Evolutionary conservation across 1,140 invertebrate genomes (phyloP).

Genomic region (Dolichoris vasculosae): DNA sequence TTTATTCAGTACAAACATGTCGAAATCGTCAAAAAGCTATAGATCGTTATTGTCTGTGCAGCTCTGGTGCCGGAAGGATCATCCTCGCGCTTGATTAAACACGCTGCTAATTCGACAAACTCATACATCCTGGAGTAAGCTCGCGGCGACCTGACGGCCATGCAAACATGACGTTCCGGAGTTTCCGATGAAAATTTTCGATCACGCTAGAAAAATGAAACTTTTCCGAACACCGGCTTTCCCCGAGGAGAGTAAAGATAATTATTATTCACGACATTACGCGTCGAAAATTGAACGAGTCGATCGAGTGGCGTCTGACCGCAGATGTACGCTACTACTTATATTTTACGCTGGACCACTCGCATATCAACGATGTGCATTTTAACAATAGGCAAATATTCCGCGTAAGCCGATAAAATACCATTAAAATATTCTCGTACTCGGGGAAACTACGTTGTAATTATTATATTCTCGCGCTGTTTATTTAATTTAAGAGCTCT

Average conservation of each 20-base stretch:
- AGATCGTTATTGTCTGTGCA: constrained; percentile 55
- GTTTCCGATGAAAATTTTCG: constrained; percentile 43
- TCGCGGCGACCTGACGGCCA: constrained; percentile 61
- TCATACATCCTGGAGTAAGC: constrained; percentile 66
- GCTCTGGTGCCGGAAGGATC: constrained; percentile 60
- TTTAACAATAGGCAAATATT: constrained; percentile 1
- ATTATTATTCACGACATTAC: constrained; percentile 52
- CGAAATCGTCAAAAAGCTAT: constrained; percentile 60
- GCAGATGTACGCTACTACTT: constrained; percentile 14
- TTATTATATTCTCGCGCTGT: not conserved
- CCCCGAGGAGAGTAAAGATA: constrained; percentile 34
- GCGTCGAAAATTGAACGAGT: constrained; percentile 34
- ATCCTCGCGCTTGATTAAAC: constrained; percentile 68
- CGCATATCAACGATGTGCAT: not conserved
- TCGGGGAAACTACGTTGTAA: not conserved
- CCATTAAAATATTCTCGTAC: not conserved
- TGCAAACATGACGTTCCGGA: constrained; percentile 44
- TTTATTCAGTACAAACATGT: constrained; percentile 52
- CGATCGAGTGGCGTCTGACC: constrained; percentile 17
- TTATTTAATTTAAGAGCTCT: not conserved
- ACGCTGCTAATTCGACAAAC: constrained; percentile 67
- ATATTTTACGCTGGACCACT: not conserved
- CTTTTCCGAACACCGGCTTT: constrained; percentile 1
- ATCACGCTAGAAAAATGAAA: constrained; percentile 38
- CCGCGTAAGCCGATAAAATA: not conserved